A percentile compares a stretch with the other conserved stretches of the same genome.
phyloP scores from a whole-genome alignment of 2,113 vertebrate genomes.

The Recurvirostra avosetta region DNA sequence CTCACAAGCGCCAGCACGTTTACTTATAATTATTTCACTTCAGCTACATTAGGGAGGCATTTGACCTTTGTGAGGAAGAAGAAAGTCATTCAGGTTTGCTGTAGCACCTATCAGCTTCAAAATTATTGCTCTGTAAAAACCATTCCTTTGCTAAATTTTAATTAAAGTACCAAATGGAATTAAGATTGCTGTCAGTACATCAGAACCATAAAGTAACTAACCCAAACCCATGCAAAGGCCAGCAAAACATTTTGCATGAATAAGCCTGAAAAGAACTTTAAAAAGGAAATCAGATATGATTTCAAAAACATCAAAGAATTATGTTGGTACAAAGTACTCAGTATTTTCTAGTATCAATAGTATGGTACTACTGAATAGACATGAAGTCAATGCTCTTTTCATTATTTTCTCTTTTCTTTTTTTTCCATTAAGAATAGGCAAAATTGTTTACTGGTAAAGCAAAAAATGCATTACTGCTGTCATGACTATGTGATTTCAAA shows the following conservation, averaged over 20 bases:
- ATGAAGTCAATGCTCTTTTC: neutral
- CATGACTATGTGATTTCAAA: neutral
- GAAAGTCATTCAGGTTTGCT: neutral
- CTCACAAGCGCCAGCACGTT: neutral
- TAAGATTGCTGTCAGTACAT: neutral
- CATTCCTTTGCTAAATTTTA: neutral
- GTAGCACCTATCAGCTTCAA: neutral
- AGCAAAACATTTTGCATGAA: neutral
- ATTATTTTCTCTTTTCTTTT: neutral
- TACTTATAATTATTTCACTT: neutral
- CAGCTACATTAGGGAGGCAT: neutral
- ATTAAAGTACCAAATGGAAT: neutral
- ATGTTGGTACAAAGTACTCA: neutral
- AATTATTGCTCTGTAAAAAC: neutral
- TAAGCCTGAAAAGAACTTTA: neutral
- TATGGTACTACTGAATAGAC: neutral
- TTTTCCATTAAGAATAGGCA: neutral
- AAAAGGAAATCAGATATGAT: neutral
- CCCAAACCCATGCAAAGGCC: neutral
- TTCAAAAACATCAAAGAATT: neutral
- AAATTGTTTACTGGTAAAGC: neutral
- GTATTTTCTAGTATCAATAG: neutral
- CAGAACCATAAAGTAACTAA: neutral
- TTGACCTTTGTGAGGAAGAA: neutral
- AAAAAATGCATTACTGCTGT: neutral